These are phyloP conservation scores for Ethmia dodecea DNA, from an alignment of 2,888 invertebrate species.

Conservation along the genomic window DNA sequence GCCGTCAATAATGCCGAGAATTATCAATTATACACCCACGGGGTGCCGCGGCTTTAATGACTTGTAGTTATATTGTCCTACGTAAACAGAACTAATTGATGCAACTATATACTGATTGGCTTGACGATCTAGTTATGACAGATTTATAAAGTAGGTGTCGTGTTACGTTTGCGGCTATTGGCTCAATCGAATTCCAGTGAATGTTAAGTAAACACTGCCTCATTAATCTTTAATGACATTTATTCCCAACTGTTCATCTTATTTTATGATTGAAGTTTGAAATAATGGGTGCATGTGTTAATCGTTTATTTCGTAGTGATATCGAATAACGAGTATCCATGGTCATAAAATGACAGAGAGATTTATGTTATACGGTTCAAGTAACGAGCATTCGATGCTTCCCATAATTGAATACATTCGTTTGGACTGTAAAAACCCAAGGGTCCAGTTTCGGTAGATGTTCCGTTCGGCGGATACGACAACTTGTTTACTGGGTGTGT, in stretches of 20 bases:
- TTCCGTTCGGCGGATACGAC: conserved; percentile 22
- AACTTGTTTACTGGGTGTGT: conserved; percentile 27
- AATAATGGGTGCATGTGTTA: background rate
- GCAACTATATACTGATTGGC: conserved; percentile 1
- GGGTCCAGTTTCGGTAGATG: conserved; percentile 16
- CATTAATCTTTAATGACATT: no score
- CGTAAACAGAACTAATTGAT: conserved; percentile 36
- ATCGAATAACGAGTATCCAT: conserved; percentile 12
- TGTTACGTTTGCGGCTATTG: conserved; percentile 14
- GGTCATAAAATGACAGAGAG: conserved; percentile 32
- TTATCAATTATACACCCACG: conserved; percentile 37
- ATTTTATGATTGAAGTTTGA: no score
- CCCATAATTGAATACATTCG: conserved; percentile 30
- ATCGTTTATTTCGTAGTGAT: conserved; percentile 3
- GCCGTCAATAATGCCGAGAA: conserved; percentile 43
- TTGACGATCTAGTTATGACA: conserved; percentile 1
- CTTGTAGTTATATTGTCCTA: conserved; percentile 19
- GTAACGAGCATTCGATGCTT: conserved; percentile 35
- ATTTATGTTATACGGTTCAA: conserved; percentile 48
- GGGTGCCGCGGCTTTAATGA: conserved; percentile 20
- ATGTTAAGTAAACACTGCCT: no score
- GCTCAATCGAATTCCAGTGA: conserved; percentile 18
- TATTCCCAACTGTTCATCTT: no score
- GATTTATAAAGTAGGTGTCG: conserved; percentile 18
- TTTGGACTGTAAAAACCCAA: conserved; percentile 11